A percentile compares a stretch with the other conserved stretches of the same genome.
Evolutionary conservation across 2,888 invertebrate genomes (phyloP).

Genomic region (Eutolmus rufibarbis): DNA sequence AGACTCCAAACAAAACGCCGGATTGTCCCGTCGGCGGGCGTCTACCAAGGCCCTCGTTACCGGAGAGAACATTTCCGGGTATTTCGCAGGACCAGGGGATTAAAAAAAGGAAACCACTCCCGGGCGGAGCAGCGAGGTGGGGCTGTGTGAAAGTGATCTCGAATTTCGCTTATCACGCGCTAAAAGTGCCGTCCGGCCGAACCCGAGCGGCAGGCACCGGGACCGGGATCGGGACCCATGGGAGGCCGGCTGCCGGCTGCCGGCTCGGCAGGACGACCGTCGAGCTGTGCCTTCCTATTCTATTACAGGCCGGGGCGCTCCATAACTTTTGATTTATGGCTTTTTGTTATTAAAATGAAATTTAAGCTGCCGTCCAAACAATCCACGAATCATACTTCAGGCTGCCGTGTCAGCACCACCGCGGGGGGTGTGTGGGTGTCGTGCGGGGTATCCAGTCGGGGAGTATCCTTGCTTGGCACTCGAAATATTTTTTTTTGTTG

Average conservation of each 20-base stretch:
- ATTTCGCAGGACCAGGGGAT: not conserved
- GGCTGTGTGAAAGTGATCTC: not conserved
- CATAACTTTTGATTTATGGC: slow-evolving; percentile 44
- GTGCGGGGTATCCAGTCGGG: not conserved
- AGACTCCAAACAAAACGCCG: not conserved
- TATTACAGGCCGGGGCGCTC: not conserved
- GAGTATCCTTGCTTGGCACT: not conserved
- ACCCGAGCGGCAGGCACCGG: not conserved
- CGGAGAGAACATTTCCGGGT: not conserved
- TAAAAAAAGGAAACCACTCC: not conserved
- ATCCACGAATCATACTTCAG: not conserved
- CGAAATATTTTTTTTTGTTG: not conserved
- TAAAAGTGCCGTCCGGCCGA: not conserved
- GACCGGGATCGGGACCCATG: not conserved
- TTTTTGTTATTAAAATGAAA: slow-evolving; percentile 45
- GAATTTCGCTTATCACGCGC: slow-evolving; percentile 12
- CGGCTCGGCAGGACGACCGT: not conserved
- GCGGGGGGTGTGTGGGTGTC: not conserved
- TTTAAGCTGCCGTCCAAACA: slow-evolving; percentile 26
- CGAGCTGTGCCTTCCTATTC: not conserved
- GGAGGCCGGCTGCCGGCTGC: not conserved
- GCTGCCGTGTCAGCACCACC: not conserved
- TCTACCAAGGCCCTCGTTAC: not conserved
- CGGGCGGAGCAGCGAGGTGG: not conserved
- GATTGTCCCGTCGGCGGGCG: not conserved